phyloP scores from a whole-genome alignment of 1,140 invertebrate genomes.

The Aphidius gifuensis region DNA sequence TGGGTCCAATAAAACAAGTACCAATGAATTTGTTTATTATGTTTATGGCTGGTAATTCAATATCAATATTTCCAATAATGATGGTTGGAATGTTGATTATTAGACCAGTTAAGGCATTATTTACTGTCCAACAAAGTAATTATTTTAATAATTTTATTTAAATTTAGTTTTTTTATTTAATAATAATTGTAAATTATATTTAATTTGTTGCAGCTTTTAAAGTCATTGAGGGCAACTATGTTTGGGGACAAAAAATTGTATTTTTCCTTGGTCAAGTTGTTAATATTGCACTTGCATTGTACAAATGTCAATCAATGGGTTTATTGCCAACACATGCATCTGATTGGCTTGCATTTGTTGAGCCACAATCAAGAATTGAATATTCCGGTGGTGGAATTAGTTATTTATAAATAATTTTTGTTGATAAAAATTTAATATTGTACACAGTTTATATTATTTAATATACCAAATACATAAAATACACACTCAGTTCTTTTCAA shows the following conservation, averaged over 20 bases:
- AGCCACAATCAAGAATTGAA: conserved; percentile 83
- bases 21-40: conserved; percentile 99
- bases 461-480: conserved; percentile 18
- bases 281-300: conserved; percentile 88
- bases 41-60: conserved; percentile 99
- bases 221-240: conserved; percentile 92
- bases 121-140: conserved; percentile 79
- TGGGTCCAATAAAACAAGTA: conserved; percentile 91
- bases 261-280: conserved; percentile 94
- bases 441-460: conserved; percentile 20
- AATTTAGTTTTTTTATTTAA: neutral
- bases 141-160: conserved; percentile 19
- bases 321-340: conserved; percentile 95
- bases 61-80: conserved; percentile 99
- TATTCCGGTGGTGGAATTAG: conserved; percentile 82
- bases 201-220: conserved; percentile 73
- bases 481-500: conserved; percentile 22
- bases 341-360: conserved; percentile 98
- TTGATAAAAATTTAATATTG: conserved; percentile 25
- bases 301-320: conserved; percentile 99
- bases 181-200: neutral
- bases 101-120: conserved; percentile 90
- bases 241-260: conserved; percentile 87
- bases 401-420: conserved; percentile 54
- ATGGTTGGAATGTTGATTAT: conserved; percentile 99